phyloP scores from a whole-genome alignment of 2,888 invertebrate species.

The Volucella zonaria region DNA sequence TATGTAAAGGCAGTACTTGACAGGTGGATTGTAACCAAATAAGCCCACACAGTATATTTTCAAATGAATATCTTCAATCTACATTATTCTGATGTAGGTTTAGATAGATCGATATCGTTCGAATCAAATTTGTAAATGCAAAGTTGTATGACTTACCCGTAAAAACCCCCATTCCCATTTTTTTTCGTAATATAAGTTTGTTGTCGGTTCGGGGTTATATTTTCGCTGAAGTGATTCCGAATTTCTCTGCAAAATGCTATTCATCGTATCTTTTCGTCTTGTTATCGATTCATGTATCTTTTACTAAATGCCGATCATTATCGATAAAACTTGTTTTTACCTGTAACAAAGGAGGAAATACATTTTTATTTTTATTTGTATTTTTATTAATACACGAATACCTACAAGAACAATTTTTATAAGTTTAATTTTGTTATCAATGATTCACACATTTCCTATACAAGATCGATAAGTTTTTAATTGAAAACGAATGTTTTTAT shows the following conservation, averaged over 20 bases:
- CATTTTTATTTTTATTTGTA: not conserved
- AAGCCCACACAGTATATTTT: no score
- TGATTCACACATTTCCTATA: conserved; percentile 24
- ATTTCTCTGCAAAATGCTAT: conserved; percentile 64
- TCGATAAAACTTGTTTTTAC: conserved; percentile 13
- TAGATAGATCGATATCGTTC: no score
- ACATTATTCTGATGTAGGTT: no score
- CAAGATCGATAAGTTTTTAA: conserved; percentile 54
- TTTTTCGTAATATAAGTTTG: conserved; percentile 78
- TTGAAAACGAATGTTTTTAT: conserved; percentile 53
- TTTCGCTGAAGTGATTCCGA: conserved; percentile 58
- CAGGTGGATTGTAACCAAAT: no score
- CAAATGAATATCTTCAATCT: no score
- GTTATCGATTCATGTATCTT: conserved; percentile 13
- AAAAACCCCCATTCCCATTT: conserved; percentile 82
- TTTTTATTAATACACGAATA: conserved; percentile 1
- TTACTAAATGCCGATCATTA: conserved; percentile 39
- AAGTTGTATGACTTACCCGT: conserved; percentile 77
- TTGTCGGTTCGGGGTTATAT: conserved; percentile 55
- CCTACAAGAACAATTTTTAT: conserved; percentile 7
- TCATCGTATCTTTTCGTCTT: conserved; percentile 45
- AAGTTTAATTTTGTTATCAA: conserved; percentile 17
- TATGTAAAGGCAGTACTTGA: no score
- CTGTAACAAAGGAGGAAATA: conserved; percentile 37
- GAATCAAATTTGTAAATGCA: not conserved